phyloP scores from a whole-genome alignment of 2,888 invertebrate species.

The Scaptomyza polygonia region DNA sequence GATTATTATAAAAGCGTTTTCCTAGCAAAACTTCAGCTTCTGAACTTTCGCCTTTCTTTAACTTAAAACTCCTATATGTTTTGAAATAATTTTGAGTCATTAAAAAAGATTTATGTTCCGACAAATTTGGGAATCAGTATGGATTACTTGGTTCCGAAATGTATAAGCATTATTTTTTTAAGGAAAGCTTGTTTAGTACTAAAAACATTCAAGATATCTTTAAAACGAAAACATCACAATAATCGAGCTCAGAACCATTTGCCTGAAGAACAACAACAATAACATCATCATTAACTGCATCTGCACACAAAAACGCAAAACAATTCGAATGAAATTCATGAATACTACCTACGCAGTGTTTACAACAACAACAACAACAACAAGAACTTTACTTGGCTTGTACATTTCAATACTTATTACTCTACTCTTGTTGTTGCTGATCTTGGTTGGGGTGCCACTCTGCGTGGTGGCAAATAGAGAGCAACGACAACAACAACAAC shows the following conservation, averaged over 20 bases:
- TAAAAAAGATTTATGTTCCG: too few species aligned
- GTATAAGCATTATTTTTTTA: neutral
- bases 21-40: too few species aligned
- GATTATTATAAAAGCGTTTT: neutral
- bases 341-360: slow-evolving; percentile 74
- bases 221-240: neutral
- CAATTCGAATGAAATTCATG: slow-evolving; percentile 68
- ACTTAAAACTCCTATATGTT: too few species aligned
- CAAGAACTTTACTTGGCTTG: slow-evolving; percentile 59
- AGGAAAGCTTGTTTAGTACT: neutral
- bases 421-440: slow-evolving; percentile 18
- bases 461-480: slow-evolving; percentile 49
- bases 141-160: neutral
- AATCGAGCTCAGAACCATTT: neutral
- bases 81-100: too few species aligned
- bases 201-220: neutral
- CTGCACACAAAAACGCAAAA: slow-evolving; percentile 16
- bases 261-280: neutral
- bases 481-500: slow-evolving; percentile 4
- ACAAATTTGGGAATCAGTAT: too few species aligned
- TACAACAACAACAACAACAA: slow-evolving; percentile 40
- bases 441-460: slow-evolving; percentile 70
- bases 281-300: slow-evolving; percentile 5
- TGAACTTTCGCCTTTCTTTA: too few species aligned
- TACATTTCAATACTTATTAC: slow-evolving; percentile 3